Percentiles rank a stretch among this genome's conserved stretches.
Conservation (phyloP, 2,113 vertebrate species). For the Leptobrachium leishanense region DNA sequence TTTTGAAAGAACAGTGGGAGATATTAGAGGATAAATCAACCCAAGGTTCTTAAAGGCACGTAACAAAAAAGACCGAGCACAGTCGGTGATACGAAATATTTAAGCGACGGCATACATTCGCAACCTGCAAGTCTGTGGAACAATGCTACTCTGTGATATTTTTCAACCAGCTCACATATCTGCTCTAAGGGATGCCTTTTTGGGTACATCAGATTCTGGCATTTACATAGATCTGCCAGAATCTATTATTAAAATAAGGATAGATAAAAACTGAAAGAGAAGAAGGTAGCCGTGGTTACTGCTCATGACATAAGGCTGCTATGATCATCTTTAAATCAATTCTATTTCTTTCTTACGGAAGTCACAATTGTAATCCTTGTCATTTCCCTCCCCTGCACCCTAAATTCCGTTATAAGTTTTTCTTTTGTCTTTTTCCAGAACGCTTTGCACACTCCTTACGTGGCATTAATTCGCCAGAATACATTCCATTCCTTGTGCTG, state of each 20-base stretch:
- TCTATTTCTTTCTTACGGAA: slow-evolving; percentile 1
- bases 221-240: neutral
- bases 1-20: no score
- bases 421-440: slow-evolving; percentile 8
- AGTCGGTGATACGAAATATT: no score
- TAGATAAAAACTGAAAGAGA: neutral
- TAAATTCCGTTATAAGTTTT: slow-evolving; percentile 32
- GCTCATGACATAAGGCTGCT: neutral
- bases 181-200: neutral
- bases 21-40: no score
- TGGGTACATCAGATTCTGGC: neutral
- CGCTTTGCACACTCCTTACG: slow-evolving; percentile 11
- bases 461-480: slow-evolving; percentile 12
- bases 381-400: slow-evolving; percentile 4
- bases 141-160: neutral
- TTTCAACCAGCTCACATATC: neutral
- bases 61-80: no score
- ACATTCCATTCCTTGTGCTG: slow-evolving; percentile 30
- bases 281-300: neutral
- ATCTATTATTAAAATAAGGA: neutral
- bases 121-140: neutral
- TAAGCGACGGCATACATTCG: no score
- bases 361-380: slow-evolving; percentile 3
- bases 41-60: no score
- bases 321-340: slow-evolving; percentile 8